These are phyloP conservation scores for Mythimna impura DNA, from an alignment of 2,888 invertebrate genomes.

Conservation along the genomic window DNA sequence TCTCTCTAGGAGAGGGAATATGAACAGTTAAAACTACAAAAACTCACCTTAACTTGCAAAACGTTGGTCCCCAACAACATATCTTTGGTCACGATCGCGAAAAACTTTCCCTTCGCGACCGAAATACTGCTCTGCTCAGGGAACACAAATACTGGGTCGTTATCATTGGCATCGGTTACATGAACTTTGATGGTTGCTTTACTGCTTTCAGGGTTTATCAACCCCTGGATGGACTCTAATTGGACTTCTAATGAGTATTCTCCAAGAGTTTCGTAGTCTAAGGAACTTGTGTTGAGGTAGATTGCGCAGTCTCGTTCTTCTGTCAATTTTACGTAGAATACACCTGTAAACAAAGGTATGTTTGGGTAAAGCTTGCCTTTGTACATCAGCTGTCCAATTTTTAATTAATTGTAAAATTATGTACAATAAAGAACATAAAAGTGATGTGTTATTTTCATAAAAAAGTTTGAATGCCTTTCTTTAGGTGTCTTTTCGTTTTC, in stretches of 20 bases:
- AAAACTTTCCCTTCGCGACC: conserved; percentile 93
- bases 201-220: conserved; percentile 94
- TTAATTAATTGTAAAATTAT: no score
- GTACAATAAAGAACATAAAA: no score
- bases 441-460: neutral
- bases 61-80: conserved; percentile 94
- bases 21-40: neutral
- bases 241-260: conserved; percentile 94
- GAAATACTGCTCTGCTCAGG: conserved; percentile 90
- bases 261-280: conserved; percentile 95
- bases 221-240: conserved; percentile 94
- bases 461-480: no score
- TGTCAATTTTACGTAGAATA: conserved; percentile 93
- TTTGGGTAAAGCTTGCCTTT: no score
- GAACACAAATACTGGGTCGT: conserved; percentile 95
- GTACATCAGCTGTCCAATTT: no score
- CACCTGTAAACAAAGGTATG: conserved; percentile 82
- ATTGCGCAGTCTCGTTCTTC: conserved; percentile 96
- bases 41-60: conserved; percentile 93
- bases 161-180: conserved; percentile 97
- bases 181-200: conserved; percentile 94
- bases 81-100: conserved; percentile 94
- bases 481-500: no score
- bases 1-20: no score
- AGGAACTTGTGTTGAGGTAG: conserved; percentile 91